Evolutionary conservation across 1,140 invertebrate species (phyloP), one percentile per base, ranked within the genome.

Genomic region (Magallana angulata): DNA sequence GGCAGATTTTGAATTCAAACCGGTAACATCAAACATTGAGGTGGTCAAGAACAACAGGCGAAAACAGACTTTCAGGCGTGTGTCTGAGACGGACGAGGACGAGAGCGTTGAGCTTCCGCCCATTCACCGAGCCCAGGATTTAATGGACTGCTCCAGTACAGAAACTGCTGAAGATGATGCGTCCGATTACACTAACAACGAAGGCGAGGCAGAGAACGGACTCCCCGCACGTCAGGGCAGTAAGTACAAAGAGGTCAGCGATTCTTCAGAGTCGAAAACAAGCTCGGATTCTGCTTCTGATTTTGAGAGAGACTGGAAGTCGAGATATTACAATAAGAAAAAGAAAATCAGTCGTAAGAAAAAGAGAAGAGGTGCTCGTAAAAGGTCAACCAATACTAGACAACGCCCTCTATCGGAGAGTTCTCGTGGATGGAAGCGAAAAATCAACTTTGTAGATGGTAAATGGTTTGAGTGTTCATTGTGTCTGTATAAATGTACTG

Each of bases 391-490:
- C 1, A 9, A 9, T 30, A 24, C 68, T 30, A 71, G 30, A 71
- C 12, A 7, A 24, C 68, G 7, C 7, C 24, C 68, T 12, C 30
- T 30, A 71, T 11, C n/a, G 80, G 80, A 82, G 8, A 82, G 36
- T 57, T 1, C 57, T 14, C 80, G 57, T 16, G 18, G 24, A 16
- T 85, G 68, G 36, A 85, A 80, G 57, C 76, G 71, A 68, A 68
- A 85, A 80, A 58, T 85, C 7, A 58, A 80, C 24, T 85, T 85
- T 58, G 85, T 18, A 14, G 36, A 85, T 57, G 85, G 85, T 80
- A 76, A 58, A 12, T 85, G 85, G 85, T 85, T 85, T 36, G 85
- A 85, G n/a, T 85, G 85, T 80, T 68, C 68, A 18, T 76, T 85
- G 56, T 85, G 85, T 56, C 48, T 85, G 16, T 85, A 85, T 80